Conservation (phyloP, 1,140 invertebrate genomes). For the Papilio helenus region DNA sequence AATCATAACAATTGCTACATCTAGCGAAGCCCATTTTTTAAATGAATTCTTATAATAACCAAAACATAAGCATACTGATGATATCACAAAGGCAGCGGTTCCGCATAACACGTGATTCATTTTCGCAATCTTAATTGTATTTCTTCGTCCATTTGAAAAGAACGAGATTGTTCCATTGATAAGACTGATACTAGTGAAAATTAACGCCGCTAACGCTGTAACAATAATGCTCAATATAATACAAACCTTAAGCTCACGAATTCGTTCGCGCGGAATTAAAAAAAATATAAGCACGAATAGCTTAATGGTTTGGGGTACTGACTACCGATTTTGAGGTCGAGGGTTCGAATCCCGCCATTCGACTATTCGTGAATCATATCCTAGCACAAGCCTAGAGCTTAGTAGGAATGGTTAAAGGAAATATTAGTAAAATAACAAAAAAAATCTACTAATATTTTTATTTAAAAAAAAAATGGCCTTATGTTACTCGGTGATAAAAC, state of each 20-base stretch:
- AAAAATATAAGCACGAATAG: too few species aligned
- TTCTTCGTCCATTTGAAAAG: conserved; percentile 39
- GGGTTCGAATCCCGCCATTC: too few species aligned
- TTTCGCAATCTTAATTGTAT: conserved; percentile 43
- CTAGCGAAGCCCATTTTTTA: conserved; percentile 43
- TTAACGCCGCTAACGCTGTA: conserved; percentile 48
- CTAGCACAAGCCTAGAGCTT: too few species aligned
- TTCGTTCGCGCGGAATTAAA: too few species aligned
- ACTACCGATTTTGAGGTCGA: too few species aligned
- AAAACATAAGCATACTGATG: conserved; percentile 46
- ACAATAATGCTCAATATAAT: conserved; percentile 44
- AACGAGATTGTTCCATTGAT: conserved; percentile 45
- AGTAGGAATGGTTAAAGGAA: too few species aligned
- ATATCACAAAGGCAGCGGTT: conserved; percentile 37
- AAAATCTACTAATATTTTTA: too few species aligned
- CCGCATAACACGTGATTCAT: conserved; percentile 45
- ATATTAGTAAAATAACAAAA: too few species aligned
- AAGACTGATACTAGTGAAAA: conserved; percentile 46
- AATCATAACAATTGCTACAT: conserved; percentile 41
- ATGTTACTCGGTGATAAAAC: too few species aligned
- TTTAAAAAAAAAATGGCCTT: too few species aligned
- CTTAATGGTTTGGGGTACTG: too few species aligned
- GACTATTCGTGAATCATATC: too few species aligned
- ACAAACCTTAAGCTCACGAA: background rate
- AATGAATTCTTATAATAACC: conserved; percentile 48